phyloP scores from a whole-genome alignment of 2,888 invertebrate species.

The Crioceris asparagi region DNA sequence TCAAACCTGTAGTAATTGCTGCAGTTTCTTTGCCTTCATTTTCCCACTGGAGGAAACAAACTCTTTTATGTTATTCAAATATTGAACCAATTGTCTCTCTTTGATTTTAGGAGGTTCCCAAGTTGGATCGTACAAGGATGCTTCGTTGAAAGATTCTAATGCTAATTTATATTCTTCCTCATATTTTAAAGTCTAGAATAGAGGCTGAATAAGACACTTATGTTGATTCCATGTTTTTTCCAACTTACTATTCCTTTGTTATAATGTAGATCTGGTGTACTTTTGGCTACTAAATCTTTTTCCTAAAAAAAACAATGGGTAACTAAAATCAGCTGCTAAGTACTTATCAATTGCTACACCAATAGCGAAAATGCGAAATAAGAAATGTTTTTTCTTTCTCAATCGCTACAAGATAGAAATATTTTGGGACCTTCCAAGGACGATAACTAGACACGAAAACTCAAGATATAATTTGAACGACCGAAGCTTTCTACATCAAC shows the following conservation, averaged over 20 bases:
- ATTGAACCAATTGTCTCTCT: slow-evolving; percentile 50
- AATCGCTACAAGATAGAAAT: no score
- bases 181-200: slow-evolving; percentile 59
- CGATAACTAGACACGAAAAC: no score
- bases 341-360: no score
- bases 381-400: no score
- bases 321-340: no score
- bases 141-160: slow-evolving; percentile 55
- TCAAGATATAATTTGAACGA: no score
- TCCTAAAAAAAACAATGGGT: slow-evolving; percentile 50
- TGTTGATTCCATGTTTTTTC: no score
- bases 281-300: slow-evolving; percentile 57
- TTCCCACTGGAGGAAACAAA: slow-evolving; percentile 58
- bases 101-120: slow-evolving; percentile 61
- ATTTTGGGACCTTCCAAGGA: no score
- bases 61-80: slow-evolving; percentile 52
- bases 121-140: slow-evolving; percentile 60
- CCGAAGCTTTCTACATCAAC: no score
- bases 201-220: no score
- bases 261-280: slow-evolving; percentile 70
- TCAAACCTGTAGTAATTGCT: slow-evolving; percentile 52
- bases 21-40: slow-evolving; percentile 60
- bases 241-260: slow-evolving; percentile 71
- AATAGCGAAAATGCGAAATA: no score
- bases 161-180: slow-evolving; percentile 66